Evolutionary conservation across 2,113 vertebrate species (phyloP), one percentile per base, ranked within the genome.

Genomic region (Macroglossus sobrinus): DNA sequence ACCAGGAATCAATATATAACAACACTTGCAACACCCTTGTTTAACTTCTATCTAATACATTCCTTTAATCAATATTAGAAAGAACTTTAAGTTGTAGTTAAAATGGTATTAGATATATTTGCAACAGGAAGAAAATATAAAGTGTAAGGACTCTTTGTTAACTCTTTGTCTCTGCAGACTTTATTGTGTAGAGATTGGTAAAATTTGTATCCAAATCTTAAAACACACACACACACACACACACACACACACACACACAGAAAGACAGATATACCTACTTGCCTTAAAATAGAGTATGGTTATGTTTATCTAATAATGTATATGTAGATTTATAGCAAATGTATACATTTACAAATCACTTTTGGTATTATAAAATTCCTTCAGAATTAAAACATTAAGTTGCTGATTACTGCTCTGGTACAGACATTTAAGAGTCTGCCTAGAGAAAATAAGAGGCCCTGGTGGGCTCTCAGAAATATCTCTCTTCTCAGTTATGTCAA

Each of bases 311-410:
- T 89, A 47, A 45, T 26, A 22, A 47, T 53, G 3, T 72, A 71
- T 69, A 72, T 78, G n/a, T 64, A 71, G 8, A 72, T 75, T 88
- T 61, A 47, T 12, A 85, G 38, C 24, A 84, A 75, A 15, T 74
- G 43, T 89, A 71, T 76, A 47, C 4, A 95, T 84, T 84, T 91
- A 86, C 61, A 92, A 78, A 76, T 40, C 53, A 95, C 24, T 91
- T 66, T 66, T 16, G 7, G 2, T 61, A 66, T 71, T 35, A 91
- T 55, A 87, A 79, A 59, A 0, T 33, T 79, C 47, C 47, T 80
- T 59, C 50, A 75, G 59, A 88, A 96, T 93, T 84, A 88, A 96
- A 50, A 79, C 38, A 57, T 84, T 80, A 91, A 50, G 28, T 69
- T 96, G 22, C 57, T 80, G 19, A 69, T 82, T 80, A 38, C 57